phyloP scores from a whole-genome alignment of 1,140 invertebrate genomes.

The Goniozus legneri region DNA sequence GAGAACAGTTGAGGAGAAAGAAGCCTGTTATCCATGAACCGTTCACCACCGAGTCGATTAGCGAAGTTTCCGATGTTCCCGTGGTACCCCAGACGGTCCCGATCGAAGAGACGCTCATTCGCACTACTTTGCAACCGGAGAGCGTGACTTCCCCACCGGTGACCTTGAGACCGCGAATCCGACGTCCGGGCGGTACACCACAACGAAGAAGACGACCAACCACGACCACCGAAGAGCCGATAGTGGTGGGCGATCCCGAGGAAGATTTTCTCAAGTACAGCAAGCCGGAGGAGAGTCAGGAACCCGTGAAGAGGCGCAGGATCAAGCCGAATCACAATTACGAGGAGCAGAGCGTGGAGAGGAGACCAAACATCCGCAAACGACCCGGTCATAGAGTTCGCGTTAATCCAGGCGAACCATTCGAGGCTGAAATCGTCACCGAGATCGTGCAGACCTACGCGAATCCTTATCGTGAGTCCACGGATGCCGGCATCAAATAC shows the following conservation, averaged over 20 bases:
- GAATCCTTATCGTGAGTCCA: constrained; percentile 5
- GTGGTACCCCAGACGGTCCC: constrained; percentile 11
- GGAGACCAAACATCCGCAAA: constrained; percentile 21
- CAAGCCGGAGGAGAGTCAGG: constrained; percentile 13
- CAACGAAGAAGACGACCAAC: constrained; percentile 22
- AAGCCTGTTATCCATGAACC: constrained; percentile 24
- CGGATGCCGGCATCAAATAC: constrained; percentile 7
- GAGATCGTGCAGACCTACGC: constrained; percentile 13
- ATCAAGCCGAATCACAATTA: constrained; percentile 2
- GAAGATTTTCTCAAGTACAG: constrained; percentile 28
- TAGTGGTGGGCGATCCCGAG: constrained; percentile 3
- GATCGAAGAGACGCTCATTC: constrained; percentile 17
- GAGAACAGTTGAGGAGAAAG: constrained; percentile 24
- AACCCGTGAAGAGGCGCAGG: constrained; percentile 8
- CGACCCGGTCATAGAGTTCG: constrained; percentile 23
- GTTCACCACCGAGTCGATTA: constrained; percentile 20
- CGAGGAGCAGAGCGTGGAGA: constrained; percentile 17
- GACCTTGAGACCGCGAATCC: constrained; percentile 18
- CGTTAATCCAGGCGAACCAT: constrained; percentile 23
- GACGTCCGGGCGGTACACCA: constrained; percentile 22
- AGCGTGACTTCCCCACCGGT: background rate
- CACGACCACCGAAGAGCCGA: constrained; percentile 24
- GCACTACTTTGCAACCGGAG: constrained; percentile 16
- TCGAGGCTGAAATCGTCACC: constrained; percentile 26
- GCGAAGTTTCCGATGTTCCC: constrained; percentile 18